Conservation (phyloP, 2,888 invertebrate genomes). For the Thalpophila matura region DNA sequence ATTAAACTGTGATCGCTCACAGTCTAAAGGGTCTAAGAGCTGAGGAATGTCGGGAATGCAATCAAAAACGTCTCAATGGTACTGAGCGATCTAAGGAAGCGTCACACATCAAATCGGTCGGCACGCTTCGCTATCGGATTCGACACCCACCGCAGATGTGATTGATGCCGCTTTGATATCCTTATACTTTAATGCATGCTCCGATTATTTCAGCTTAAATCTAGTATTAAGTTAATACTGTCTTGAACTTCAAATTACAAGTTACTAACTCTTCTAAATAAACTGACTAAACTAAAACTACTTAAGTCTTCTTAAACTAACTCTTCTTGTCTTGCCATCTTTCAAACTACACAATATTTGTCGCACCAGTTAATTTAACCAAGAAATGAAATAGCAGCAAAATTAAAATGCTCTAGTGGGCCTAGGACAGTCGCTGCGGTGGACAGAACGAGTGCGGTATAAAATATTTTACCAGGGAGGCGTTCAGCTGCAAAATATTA, state of each 20-base stretch:
- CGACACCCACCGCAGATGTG: constrained; percentile 58
- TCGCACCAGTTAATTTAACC: constrained; percentile 27
- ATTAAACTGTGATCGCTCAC: constrained; percentile 68
- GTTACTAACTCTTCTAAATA: too few species aligned
- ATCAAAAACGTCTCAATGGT: constrained; percentile 71
- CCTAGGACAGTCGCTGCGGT: constrained; percentile 51
- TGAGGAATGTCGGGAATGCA: constrained; percentile 68
- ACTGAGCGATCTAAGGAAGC: constrained; percentile 61
- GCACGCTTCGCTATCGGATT: constrained; percentile 58
- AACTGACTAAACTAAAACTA: too few species aligned
- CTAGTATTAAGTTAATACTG: constrained; percentile 1
- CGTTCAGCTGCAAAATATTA: constrained; percentile 62
- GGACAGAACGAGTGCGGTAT: constrained; percentile 54
- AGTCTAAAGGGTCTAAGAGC: constrained; percentile 63
- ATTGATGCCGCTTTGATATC: constrained; percentile 52
- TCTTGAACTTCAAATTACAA: constrained; percentile 6
- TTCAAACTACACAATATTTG: too few species aligned
- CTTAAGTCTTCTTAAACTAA: too few species aligned
- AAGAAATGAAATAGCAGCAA: constrained; percentile 32
- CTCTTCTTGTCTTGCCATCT: too few species aligned
- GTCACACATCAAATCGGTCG: constrained; percentile 67
- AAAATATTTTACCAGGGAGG: constrained; percentile 58
- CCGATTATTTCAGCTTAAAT: constrained; percentile 19
- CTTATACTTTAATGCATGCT: constrained; percentile 28
- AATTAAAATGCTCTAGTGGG: constrained; percentile 39